Evolutionary conservation across 1,140 invertebrate genomes (phyloP).

Genomic region (Leptinotarsa defecta): DNA sequence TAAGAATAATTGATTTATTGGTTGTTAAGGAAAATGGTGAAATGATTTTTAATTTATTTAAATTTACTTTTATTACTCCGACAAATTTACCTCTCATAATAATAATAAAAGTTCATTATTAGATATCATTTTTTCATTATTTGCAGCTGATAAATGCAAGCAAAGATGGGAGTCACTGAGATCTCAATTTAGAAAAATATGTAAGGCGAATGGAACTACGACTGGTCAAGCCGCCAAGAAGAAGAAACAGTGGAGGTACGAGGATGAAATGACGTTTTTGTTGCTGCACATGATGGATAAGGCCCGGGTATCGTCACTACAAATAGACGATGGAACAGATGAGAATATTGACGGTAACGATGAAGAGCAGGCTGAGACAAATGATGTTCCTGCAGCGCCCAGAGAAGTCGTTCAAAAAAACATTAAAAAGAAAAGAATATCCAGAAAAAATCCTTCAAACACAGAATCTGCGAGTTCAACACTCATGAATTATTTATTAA

Average conservation of each 20-base stretch:
- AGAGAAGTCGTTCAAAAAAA: neutral
- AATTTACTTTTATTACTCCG: no score
- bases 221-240: conserved; percentile 28
- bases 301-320: no score
- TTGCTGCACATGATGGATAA: neutral
- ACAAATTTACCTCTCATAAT: neutral
- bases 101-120: neutral
- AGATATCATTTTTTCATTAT: neutral
- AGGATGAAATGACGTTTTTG: conserved; percentile 31
- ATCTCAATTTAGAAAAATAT: conserved; percentile 24
- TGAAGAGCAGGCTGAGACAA: neutral
- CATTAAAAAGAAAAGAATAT: neutral
- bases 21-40: no score
- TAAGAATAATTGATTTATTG: neutral
- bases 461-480: neutral
- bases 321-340: no score
- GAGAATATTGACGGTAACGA: neutral
- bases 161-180: conserved; percentile 29
- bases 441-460: neutral
- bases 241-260: conserved; percentile 31
- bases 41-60: no score
- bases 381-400: neutral
- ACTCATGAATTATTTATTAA: neutral
- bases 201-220: conserved; percentile 27
- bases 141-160: conserved; percentile 31